Base-by-base conservation (phyloP, 2,113 vertebrate species). In the Lagopus leucura region DNA sequence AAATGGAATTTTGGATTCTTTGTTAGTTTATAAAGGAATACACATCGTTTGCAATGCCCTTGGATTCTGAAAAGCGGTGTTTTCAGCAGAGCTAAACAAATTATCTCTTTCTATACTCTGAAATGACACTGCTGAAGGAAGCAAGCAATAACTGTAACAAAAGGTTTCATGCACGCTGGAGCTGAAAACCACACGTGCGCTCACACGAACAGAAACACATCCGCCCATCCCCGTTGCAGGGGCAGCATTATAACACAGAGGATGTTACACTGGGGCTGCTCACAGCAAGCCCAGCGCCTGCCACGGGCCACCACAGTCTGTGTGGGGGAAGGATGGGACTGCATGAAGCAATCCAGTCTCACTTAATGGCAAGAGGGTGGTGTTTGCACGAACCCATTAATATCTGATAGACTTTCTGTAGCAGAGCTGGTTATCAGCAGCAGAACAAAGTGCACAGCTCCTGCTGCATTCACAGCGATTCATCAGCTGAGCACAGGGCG, bases 101-200 rank as follows among this genome's bases (percentile, higher is more conserved):
- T 52, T 36, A 3, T 48, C 48, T 76, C 32, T 1, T 36, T 67
- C 32, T 54, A 61, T 69, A 40, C 76, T 61, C 54, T 2, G 13
- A 89, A 94, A 82, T 13, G 43, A 67, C 60, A 8, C 6, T 75
- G 76, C 55, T n/a, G 55, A 50, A 71, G 61, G 82, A 90, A 91
- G 64, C 38, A 11, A 55, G 75, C 30, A 34, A 79, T 21, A 76
- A 6, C 27, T 5, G 5, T 52, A 85, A 91, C 45, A 86, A 85
- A 93, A 74, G 82, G 79, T 74, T 94, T 40, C 15, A 20, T 1
- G 69, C 25, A 15, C 20, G 6, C 47, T 8, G n/a, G 63, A 75
- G 87, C 75, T 69, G 79, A 76, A 97, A 96, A 91, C 82, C 94
- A 93, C 93, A 92, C 38, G 13, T 64, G 77, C 8, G 1, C 64